phyloP scores from a whole-genome alignment of 1,140 invertebrate species.

The Ceratoteleas bidentatus region DNA sequence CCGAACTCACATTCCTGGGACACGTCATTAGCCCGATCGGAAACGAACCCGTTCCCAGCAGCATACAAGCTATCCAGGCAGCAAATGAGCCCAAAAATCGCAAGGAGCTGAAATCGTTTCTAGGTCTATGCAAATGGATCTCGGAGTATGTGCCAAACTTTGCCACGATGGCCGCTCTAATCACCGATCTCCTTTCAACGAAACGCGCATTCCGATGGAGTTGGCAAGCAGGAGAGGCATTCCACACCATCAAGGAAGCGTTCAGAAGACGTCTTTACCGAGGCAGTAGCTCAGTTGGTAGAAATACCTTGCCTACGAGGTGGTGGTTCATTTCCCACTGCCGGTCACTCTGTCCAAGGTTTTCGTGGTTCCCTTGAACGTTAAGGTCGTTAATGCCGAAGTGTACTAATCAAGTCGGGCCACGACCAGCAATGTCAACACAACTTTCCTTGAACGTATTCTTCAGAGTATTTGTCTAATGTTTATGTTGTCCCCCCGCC shows the following conservation, averaged over 20 bases:
- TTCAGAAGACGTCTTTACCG: too few species aligned
- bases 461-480: too few species aligned
- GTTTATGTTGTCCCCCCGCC: too few species aligned
- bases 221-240: not conserved
- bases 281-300: too few species aligned
- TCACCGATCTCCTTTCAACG: conserved; percentile 40
- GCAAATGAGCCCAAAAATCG: not conserved
- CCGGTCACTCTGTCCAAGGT: too few species aligned
- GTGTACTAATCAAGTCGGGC: not conserved
- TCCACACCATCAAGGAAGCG: not conserved
- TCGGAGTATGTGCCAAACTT: conserved; percentile 62
- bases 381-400: too few species aligned
- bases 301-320: too few species aligned
- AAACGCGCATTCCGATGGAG: not conserved
- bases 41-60: too few species aligned
- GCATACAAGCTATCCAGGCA: not conserved
- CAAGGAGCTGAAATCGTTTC: conserved; percentile 34
- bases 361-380: too few species aligned
- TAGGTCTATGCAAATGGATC: conserved; percentile 63
- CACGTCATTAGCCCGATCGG: not conserved
- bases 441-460: too few species aligned
- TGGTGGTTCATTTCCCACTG: too few species aligned
- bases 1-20: conserved; percentile 8
- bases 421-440: too few species aligned
- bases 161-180: conserved; percentile 30